These are phyloP conservation scores for Lydus trimaculatus DNA, from an alignment of 2,888 invertebrate genomes.

Conservation along the genomic window DNA sequence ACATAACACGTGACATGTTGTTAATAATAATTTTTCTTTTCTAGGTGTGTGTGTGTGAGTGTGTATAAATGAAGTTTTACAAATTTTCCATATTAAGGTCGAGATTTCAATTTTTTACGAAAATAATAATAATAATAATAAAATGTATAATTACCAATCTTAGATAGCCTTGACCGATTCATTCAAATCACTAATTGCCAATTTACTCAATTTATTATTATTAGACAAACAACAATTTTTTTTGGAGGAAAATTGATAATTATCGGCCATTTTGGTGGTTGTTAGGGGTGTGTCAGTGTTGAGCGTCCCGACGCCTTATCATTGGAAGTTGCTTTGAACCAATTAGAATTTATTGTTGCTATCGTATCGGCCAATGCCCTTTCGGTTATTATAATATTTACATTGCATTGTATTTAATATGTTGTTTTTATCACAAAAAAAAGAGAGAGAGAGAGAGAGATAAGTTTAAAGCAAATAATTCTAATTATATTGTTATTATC, in stretches of 20 bases:
- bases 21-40: background rate
- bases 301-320: conserved; percentile 12
- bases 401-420: background rate
- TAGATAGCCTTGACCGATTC: conserved; percentile 1
- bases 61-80: background rate
- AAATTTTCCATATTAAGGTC: background rate
- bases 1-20: conserved; percentile 2
- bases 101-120: background rate
- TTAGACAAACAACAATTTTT: background rate
- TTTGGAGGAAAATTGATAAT: background rate
- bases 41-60: background rate
- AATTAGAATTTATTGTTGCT: background rate
- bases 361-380: conserved; percentile 15
- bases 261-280: background rate
- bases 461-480: background rate
- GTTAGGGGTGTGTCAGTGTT: background rate
- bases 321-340: background rate
- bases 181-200: conserved; percentile 10
- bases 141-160: background rate
- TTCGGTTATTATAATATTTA: background rate
- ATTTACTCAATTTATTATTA: background rate
- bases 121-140: background rate
- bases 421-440: background rate
- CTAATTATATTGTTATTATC: background rate
- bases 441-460: no score